Evolutionary conservation across 2,797 vertebrate species (phyloP), one percentile per base, ranked within the genome.

Genomic region (Miichthys miiuy): DNA sequence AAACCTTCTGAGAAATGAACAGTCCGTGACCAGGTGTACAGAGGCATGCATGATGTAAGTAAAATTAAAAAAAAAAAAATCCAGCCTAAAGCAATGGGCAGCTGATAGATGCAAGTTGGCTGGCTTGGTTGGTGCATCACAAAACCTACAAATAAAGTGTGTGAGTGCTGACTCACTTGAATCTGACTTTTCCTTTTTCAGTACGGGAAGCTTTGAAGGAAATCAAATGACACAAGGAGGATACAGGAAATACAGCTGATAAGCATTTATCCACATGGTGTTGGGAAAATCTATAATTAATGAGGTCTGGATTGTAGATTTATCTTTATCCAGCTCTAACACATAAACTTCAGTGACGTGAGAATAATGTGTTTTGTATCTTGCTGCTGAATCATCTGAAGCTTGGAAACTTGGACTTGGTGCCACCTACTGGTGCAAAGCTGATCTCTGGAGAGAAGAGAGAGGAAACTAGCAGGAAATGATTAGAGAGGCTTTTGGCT

Each of bases 361-460:
- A 17, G 18, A 54, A 10, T 42, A 20, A 13, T 70, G 47, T 41
- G 23, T 52, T 75, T 66, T 46, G 2, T 25, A 48, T 20, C 4
- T 21, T 57, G 38, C 42, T 68, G 25, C 64, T 11, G 27, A 27
- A 27, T 27, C 3, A 4, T 27, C 30, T 30, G 13, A 2, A n/a
- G 2, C 65, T 79, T 50, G 11, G 67, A 80, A 87, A 79, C 30
- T 34, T 34, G 70, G 23, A 80, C 68, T 58, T 88, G 58, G 68
- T 86, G 87, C 91, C 93, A 90, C 88, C 93, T 94, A 68, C 90
- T 92, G 93, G 90, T 81, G 25, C n/a, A 82, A 58, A 74, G 58
- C 62, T 81, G 75, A 5, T 57, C 30, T 75, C 60, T 65, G 42
- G 21, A 61, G 27, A 71, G 77, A 54, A 16, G 68, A 81, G 30